Evolutionary conservation across 1,140 invertebrate genomes (phyloP).

Genomic region (Philotrypesis tridentata): DNA sequence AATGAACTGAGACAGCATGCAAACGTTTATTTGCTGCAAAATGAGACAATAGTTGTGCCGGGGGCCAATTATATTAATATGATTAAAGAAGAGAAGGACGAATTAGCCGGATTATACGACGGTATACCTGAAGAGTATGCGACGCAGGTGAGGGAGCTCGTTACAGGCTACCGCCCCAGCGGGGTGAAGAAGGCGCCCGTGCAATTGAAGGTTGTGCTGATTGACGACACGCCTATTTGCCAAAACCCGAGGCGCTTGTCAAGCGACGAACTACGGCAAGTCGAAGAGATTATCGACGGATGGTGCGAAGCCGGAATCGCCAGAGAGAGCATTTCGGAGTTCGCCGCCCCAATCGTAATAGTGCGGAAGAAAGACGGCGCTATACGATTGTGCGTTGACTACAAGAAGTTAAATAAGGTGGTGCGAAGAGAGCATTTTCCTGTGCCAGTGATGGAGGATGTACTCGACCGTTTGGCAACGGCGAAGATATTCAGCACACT

Average conservation of each 20-base stretch:
- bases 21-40: too few relatives aligned
- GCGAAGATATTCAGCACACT: constrained; percentile 57
- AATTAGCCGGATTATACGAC: too few relatives aligned
- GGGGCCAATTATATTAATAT: too few relatives aligned
- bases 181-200: too few relatives aligned
- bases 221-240: neutral
- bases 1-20: too few relatives aligned
- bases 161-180: too few relatives aligned
- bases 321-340: constrained; percentile 29
- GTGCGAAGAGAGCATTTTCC: constrained; percentile 33
- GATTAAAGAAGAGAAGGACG: too few relatives aligned
- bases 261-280: constrained; percentile 2
- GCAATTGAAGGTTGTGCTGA: too few relatives aligned
- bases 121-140: too few relatives aligned
- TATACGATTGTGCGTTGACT: constrained; percentile 46
- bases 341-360: constrained; percentile 46
- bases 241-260: constrained; percentile 38
- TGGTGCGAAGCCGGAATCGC: constrained; percentile 23
- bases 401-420: constrained; percentile 38
- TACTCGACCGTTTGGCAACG: constrained; percentile 43
- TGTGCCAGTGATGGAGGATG: constrained; percentile 45
- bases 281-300: neutral
- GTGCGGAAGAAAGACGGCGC: constrained; percentile 48
- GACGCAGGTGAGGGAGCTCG: too few relatives aligned
- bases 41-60: too few relatives aligned